phyloP scores from a whole-genome alignment of 2,888 invertebrate genomes.

The Lochmaea capreae region DNA sequence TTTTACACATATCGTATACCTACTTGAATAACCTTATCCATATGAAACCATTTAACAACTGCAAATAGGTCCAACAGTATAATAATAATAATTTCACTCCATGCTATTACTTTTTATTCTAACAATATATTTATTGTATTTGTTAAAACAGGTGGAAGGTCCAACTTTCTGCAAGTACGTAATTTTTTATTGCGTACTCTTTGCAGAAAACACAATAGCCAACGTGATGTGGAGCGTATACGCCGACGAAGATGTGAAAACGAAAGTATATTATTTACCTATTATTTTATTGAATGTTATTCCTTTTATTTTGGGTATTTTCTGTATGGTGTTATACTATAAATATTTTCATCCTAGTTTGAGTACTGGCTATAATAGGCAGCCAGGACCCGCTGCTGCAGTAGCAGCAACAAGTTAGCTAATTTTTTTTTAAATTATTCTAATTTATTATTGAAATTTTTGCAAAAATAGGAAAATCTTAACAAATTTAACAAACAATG shows the following conservation, averaged over 20 bases:
- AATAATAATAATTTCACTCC: no score
- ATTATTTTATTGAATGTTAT: slow-evolving; percentile 72
- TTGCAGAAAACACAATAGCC: slow-evolving; percentile 76
- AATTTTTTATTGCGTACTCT: slow-evolving; percentile 76
- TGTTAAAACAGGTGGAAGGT: slow-evolving; percentile 70
- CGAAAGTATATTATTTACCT: slow-evolving; percentile 70
- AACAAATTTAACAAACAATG: no score
- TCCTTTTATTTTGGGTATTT: slow-evolving; percentile 76
- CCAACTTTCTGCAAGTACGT: slow-evolving; percentile 78
- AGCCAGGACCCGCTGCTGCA: slow-evolving; percentile 37
- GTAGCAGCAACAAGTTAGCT: not conserved
- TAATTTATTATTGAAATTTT: not conserved
- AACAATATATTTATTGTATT: not conserved
- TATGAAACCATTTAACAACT: no score
- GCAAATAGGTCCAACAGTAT: no score
- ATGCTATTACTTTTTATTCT: no score
- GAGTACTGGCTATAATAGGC: slow-evolving; percentile 59
- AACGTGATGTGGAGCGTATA: slow-evolving; percentile 73
- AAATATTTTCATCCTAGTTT: slow-evolving; percentile 75
- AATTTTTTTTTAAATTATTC: not conserved
- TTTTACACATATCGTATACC: no score
- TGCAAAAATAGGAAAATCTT: not conserved
- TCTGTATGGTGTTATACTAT: slow-evolving; percentile 80
- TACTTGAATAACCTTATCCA: no score
- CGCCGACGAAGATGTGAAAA: slow-evolving; percentile 64